phyloP scores from a whole-genome alignment of 1,140 invertebrate genomes.

The Daktulosphaira vitifoliae region DNA sequence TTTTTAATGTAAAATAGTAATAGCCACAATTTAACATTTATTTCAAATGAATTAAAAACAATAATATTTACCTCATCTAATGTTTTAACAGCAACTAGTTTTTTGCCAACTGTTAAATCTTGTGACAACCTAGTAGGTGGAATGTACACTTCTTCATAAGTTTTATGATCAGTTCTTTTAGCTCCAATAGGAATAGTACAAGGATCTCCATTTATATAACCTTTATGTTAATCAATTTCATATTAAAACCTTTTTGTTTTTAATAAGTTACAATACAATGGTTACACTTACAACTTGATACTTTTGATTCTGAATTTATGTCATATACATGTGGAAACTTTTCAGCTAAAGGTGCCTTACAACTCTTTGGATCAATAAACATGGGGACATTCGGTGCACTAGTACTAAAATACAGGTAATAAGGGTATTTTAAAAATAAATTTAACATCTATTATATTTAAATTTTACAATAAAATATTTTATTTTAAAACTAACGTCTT shows the following conservation, averaged over 20 bases:
- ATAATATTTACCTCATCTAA: constrained; percentile 67
- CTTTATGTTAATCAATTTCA: constrained; percentile 46
- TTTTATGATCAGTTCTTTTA: constrained; percentile 56
- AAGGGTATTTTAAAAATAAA: too few species aligned
- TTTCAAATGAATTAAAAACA: too few species aligned
- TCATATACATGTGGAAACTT: constrained; percentile 79
- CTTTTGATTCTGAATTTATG: constrained; percentile 57
- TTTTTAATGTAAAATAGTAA: neutral
- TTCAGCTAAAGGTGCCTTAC: neutral
- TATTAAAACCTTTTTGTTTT: too few species aligned
- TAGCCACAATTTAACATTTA: neutral
- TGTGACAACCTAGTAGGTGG: constrained; percentile 61
- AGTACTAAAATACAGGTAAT: constrained; percentile 11
- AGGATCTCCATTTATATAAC: constrained; percentile 70
- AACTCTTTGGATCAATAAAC: constrained; percentile 18
- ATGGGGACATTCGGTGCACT: constrained; percentile 6
- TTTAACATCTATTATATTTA: constrained; percentile 36
- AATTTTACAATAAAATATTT: neutral
- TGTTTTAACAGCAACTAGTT: constrained; percentile 57
- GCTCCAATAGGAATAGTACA: constrained; percentile 71
- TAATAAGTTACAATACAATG: too few species aligned
- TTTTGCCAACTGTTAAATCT: constrained; percentile 54
- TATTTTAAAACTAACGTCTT: constrained; percentile 43
- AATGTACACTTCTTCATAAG: constrained; percentile 81
- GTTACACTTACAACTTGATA: constrained; percentile 49